Base-by-base conservation (phyloP, 2,113 vertebrate genomes). In the Eulacestoma nigropectus region DNA sequence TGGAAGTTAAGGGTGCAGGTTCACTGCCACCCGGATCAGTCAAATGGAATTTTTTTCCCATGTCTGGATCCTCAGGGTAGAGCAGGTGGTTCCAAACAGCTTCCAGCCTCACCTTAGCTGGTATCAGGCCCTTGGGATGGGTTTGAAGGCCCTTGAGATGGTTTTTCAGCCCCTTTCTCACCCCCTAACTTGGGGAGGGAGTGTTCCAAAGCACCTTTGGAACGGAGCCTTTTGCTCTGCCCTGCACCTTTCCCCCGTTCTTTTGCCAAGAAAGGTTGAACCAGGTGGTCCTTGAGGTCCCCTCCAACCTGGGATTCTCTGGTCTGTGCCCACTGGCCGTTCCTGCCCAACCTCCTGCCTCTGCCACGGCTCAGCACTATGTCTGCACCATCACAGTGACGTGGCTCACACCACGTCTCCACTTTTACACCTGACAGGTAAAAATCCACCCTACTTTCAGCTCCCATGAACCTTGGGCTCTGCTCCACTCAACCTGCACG, bases 341-440 rank as follows among this genome's bases (percentile, higher is more conserved):
- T 90, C n/a, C 62, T 75, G 39, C 26, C 52, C 53, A 21, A 15
- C 23, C 73, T 56, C 52, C 55, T 17, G 12, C 42, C 52, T 59
- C 77, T 7, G 0, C 21, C 7, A 3, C 4, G 8, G 46, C n/a
- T 75, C 67, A 15, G 57, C 3, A 1, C 56, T 2, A 0, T 0
- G 0, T 23, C 22, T 32, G 33, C 47, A 3, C 35, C 21, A 1
- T 11, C 26, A 16, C 0, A 0, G 29, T 10, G 17, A 37, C 2
- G 5, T 27, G 6, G 10, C 0, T 50, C 18, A 27, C 62, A 39
- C 44, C 13, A 8, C 0, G 0, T 17, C n/a, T 39, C 63, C 46
- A 8, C 23, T 64, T 23, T 35, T 16, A 26, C 76, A 70, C 26
- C 14, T 29, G 15, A 39, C 1, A 2, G 69, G 32, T 46, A 74